A percentile compares a stretch with the other conserved stretches of the same genome.
phyloP scores from a whole-genome alignment of 2,888 invertebrate species.

The Oligia latruncula region DNA sequence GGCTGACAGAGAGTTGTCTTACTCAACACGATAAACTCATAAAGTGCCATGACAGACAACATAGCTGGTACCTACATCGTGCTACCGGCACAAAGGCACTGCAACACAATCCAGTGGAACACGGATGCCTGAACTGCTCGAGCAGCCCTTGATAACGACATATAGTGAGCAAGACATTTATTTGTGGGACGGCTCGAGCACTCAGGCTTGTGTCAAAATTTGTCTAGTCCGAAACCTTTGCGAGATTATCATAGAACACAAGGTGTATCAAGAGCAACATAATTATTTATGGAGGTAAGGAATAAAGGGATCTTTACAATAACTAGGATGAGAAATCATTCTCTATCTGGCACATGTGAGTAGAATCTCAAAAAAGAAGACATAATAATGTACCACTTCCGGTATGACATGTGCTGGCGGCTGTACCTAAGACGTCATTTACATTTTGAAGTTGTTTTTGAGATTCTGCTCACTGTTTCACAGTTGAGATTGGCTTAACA shows the following conservation, averaged over 20 bases:
- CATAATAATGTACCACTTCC: neutral
- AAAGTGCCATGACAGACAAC: neutral
- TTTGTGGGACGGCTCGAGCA: slow-evolving; percentile 17
- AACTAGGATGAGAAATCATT: slow-evolving; percentile 1
- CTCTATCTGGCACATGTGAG: neutral
- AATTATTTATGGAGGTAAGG: neutral
- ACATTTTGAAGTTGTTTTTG: neutral
- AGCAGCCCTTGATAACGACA: slow-evolving; percentile 43
- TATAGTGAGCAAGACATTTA: slow-evolving; percentile 55
- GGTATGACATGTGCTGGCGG: neutral
- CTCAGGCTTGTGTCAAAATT: neutral
- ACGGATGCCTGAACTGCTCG: slow-evolving; percentile 11
- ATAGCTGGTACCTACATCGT: neutral
- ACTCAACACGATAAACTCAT: neutral
- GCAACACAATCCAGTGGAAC: slow-evolving; percentile 49
- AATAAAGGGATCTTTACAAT: slow-evolving; percentile 1
- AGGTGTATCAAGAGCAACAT: neutral
- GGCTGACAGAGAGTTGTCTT: neutral
- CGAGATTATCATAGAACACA: slow-evolving; percentile 6
- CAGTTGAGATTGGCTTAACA: neutral
- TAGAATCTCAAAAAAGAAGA: neutral
- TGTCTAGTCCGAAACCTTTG: slow-evolving; percentile 19
- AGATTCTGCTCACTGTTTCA: neutral
- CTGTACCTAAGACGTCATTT: neutral
- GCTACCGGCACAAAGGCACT: slow-evolving; percentile 47